Evolutionary conservation across 2,888 invertebrate species (phyloP).

Genomic region (Megalurothrips usitatus): DNA sequence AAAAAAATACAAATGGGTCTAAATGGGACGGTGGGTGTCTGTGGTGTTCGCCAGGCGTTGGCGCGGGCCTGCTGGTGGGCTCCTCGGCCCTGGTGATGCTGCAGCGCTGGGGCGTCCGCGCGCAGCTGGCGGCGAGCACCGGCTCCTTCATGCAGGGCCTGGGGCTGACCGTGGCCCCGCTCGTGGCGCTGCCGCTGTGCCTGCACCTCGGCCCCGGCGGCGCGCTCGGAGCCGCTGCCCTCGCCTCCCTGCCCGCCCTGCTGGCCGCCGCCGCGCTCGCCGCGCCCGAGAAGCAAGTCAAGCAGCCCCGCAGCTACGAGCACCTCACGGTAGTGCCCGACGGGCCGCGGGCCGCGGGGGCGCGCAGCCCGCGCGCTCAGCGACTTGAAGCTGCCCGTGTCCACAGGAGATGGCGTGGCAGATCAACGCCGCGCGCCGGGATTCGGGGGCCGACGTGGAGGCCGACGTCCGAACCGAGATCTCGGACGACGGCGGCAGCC

Average conservation of each 20-base stretch:
- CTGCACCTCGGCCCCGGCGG: neutral
- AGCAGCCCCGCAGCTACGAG: neutral
- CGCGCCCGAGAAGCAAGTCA: neutral
- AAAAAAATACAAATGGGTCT: no score
- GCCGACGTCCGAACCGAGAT: constrained; percentile 1
- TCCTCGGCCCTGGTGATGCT: neutral
- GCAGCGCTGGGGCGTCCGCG: neutral
- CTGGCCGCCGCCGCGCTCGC: neutral
- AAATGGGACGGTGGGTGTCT: no score
- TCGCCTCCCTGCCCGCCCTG: neutral
- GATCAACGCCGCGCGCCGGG: neutral
- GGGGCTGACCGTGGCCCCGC: neutral
- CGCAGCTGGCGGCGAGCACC: neutral
- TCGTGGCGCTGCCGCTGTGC: neutral
- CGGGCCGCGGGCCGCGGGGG: neutral
- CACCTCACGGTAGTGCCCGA: neutral
- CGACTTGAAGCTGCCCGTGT: no score
- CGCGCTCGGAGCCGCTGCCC: neutral
- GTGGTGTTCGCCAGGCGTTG: neutral
- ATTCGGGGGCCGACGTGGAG: neutral
- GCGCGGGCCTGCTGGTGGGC: neutral
- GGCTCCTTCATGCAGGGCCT: neutral
- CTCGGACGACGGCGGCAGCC: constrained; percentile 17
- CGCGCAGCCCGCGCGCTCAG: neutral
- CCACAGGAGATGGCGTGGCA: neutral